These are phyloP conservation scores for Isurus oxyrinchus DNA, from an alignment of 2,113 vertebrate species.

Conservation along the genomic window DNA sequence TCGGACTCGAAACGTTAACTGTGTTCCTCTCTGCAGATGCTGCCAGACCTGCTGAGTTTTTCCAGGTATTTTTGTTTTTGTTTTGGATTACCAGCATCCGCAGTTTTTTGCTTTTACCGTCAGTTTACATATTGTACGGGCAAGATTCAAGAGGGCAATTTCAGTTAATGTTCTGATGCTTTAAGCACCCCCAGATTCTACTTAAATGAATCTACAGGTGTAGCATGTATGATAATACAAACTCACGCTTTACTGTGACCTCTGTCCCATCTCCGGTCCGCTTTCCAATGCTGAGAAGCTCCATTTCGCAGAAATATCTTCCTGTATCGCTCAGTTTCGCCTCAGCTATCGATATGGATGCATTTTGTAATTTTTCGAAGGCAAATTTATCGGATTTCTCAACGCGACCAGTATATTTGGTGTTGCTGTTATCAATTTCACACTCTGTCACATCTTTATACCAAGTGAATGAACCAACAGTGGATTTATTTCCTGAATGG, in stretches of 20 bases:
- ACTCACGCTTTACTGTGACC: background rate
- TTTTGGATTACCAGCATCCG: too few relatives aligned
- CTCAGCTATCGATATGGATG: background rate
- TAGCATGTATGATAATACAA: background rate
- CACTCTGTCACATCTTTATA: background rate
- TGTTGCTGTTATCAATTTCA: background rate
- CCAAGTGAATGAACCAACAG: background rate
- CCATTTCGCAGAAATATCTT: background rate
- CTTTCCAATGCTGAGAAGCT: accelerated
- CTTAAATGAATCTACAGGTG: background rate
- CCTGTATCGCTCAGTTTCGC: background rate
- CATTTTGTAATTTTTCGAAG: background rate
- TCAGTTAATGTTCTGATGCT: too few relatives aligned
- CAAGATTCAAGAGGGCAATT: too few relatives aligned
- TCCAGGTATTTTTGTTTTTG: too few relatives aligned
- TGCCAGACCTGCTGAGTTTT: too few relatives aligned
- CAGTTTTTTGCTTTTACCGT: background rate
- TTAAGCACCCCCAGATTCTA: background rate
- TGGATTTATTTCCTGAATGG: background rate
- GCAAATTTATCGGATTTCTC: background rate
- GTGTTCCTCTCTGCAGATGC: too few relatives aligned
- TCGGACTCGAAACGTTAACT: too few relatives aligned
- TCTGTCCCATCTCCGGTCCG: background rate
- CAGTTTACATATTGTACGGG: too few relatives aligned
- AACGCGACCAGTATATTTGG: background rate